phyloP scores from a whole-genome alignment of 2,113 vertebrate species.

The Brevimyrus niger region DNA sequence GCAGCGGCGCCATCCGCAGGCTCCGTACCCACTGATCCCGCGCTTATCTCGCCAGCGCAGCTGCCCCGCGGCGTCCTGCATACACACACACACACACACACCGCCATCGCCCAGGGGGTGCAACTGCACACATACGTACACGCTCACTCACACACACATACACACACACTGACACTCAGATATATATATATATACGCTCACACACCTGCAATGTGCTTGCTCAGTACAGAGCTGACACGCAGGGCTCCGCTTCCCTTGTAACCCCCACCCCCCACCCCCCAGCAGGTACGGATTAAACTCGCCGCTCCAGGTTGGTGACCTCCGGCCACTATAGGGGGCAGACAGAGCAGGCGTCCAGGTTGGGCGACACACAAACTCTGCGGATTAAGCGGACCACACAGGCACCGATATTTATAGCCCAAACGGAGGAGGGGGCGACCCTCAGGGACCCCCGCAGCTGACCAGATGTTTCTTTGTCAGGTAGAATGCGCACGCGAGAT shows the following conservation, averaged over 20 bases:
- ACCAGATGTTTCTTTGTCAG: conserved; percentile 13
- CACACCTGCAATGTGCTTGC: not conserved
- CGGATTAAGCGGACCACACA: not conserved
- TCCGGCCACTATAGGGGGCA: not conserved
- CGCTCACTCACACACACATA: conserved; percentile 23
- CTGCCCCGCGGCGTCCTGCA: conserved; percentile 51
- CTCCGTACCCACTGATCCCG: conserved; percentile 44
- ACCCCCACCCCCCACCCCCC: too few species aligned
- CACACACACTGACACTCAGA: not conserved
- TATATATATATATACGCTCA: not conserved
- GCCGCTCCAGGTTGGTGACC: not conserved
- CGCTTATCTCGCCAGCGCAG: conserved; percentile 61
- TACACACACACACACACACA: conserved; percentile 30
- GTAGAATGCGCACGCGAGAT: not conserved
- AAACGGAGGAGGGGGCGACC: not conserved
- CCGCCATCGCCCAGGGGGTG: conserved; percentile 47
- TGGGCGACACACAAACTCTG: conserved; percentile 5
- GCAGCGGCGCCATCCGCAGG: conserved; percentile 37
- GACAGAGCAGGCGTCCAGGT: not conserved
- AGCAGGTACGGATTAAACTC: conserved; percentile 2
- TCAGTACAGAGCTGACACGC: not conserved
- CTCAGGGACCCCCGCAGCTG: conserved; percentile 9
- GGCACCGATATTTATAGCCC: conserved; percentile 16
- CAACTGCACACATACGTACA: conserved; percentile 28
- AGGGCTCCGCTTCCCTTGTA: not conserved